Evolutionary conservation across 2,888 invertebrate species (phyloP), one percentile per base, ranked within the genome.

Genomic region (Glaucopsyche alexis): DNA sequence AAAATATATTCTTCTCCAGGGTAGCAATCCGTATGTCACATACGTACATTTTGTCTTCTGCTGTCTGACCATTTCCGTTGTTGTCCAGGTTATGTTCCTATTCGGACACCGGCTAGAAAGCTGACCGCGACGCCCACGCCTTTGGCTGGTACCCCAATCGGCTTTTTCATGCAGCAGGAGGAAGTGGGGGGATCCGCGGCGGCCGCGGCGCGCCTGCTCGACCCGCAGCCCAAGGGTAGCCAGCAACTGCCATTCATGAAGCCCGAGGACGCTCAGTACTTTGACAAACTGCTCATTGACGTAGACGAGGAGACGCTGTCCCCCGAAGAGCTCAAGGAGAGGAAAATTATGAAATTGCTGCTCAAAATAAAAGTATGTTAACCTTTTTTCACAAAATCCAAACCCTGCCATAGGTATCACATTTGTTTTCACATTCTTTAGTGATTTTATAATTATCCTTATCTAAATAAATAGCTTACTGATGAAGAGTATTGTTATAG

Each of bases 261-360:
- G 88, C 99, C 99, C 0, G 99, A 99, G 90, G 99, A 99, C 92
- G 99, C 99, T 67, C 99, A 99, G 92, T 99, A 99, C 92, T 99
- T 99, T 90, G 99, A 99, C 90, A 99, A 99, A 90, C 94, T 99
- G 77, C 94, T 99, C 78, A 96, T 98, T 73, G 99, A 99, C 85
- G 99, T 99, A 45, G 99, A 99, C 87, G 99, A 99, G 91, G 99
- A 99, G 83, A 92, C 96, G 0, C 94, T 99, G 55, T 96, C 97
- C 72, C 98, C 99, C 0, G 99, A 99, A 82, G 99, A 99, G 86
- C 96, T 98, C 79, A 99, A 99, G 85, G 99, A 99, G 88, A 94
- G 99, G 66, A 99, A 99, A 92, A 99, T 99, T 71, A 99, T 99
- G 99, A 99, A 99, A 85, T 94, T 99, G 11, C 88, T 99, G 80